Conservation (phyloP, 1,140 invertebrate genomes). For the Papilio aristodemus region DNA sequence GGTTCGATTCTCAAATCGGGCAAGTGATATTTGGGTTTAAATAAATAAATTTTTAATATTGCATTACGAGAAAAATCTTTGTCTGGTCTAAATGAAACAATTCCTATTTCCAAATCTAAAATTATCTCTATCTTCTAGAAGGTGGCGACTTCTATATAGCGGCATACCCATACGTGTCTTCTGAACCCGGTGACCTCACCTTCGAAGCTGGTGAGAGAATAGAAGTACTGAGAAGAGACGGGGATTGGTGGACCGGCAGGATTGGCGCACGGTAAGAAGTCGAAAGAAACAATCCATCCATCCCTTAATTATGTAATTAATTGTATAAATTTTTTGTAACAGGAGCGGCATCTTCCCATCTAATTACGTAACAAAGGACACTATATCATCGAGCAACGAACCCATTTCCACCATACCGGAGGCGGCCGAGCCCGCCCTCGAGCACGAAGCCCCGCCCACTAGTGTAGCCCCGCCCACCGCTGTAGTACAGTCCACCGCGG, state of each 20-base stretch:
- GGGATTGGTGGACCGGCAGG: constrained; percentile 99
- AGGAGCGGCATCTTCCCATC: constrained; percentile 96
- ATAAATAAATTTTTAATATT: no score
- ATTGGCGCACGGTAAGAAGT: constrained; percentile 81
- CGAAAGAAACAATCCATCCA: no score
- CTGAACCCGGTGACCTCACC: constrained; percentile 93
- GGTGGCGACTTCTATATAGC: constrained; percentile 89
- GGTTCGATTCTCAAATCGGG: no score
- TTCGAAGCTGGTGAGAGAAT: constrained; percentile 96
- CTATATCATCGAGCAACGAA: constrained; percentile 47
- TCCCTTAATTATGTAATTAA: no score
- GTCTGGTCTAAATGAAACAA: no score
- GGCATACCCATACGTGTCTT: constrained; percentile 91
- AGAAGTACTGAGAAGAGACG: constrained; percentile 92
- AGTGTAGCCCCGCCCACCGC: constrained; percentile 29
- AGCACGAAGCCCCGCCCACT: constrained; percentile 32
- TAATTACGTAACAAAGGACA: constrained; percentile 87
- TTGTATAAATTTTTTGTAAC: no score
- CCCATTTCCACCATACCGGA: constrained; percentile 60
- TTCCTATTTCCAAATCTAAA: no score
- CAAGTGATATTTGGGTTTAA: no score
- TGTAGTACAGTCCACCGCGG: constrained; percentile 24
- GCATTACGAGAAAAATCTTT: no score
- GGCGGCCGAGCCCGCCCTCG: constrained; percentile 54
- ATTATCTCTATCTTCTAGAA: constrained; percentile 45